Percentiles rank a stretch among this genome's conserved stretches.
Conservation (phyloP, 2,797 vertebrate species). For the Crenichthys baileyi region DNA sequence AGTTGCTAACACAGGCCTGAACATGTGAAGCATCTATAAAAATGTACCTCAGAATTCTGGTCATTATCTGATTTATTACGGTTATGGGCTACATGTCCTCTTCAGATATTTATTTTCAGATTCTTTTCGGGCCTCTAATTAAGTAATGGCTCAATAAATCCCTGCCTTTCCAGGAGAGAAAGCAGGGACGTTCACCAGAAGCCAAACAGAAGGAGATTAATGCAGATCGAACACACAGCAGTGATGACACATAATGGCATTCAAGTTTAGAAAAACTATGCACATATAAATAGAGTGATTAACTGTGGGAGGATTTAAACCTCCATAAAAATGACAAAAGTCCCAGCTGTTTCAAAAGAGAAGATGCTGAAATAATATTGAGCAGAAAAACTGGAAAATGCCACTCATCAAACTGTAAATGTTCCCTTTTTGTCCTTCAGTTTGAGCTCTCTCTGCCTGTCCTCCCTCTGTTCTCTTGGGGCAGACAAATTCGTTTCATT, state of each 20-base stretch:
- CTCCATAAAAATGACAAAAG: slow-evolving; percentile 2
- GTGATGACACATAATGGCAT: slow-evolving; percentile 3
- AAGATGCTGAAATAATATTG: neutral
- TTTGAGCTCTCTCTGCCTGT: neutral
- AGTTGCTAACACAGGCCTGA: slow-evolving; percentile 52
- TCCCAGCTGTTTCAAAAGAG: slow-evolving; percentile 6
- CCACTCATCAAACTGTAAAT: neutral
- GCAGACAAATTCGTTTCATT: slow-evolving; percentile 29
- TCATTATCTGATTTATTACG: slow-evolving; percentile 49
- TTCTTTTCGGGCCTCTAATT: slow-evolving; percentile 69
- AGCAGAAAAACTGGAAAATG: neutral
- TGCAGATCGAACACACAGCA: slow-evolving; percentile 30
- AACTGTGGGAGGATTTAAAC: neutral
- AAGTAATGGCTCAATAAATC: slow-evolving; percentile 79
- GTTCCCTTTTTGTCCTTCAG: neutral
- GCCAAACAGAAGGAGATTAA: slow-evolving; percentile 51
- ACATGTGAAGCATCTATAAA: slow-evolving; percentile 52
- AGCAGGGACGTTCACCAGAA: slow-evolving; percentile 42
- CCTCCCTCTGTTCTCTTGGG: slow-evolving; percentile 16
- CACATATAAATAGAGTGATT: neutral
- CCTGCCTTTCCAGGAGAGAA: slow-evolving; percentile 28
- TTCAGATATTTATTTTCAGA: slow-evolving; percentile 60
- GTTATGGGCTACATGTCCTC: slow-evolving; percentile 55
- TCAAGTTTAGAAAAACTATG: slow-evolving; percentile 12
- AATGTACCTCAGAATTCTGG: slow-evolving; percentile 44